Evolutionary conservation across 2,797 vertebrate species (phyloP).

Genomic region (Epinephelus coioides): DNA sequence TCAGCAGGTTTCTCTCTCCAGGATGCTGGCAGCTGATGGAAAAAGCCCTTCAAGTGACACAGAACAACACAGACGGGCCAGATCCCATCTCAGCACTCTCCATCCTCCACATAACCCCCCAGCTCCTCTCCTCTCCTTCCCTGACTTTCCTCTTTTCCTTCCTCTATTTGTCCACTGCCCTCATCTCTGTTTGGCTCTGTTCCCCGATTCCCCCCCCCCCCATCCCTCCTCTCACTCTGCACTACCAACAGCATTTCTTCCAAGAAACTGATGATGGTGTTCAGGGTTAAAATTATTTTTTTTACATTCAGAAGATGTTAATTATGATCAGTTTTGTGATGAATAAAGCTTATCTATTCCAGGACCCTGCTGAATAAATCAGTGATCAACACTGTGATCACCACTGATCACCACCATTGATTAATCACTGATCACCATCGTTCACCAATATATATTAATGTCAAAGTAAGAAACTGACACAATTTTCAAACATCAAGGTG

Average conservation of each 20-base stretch:
- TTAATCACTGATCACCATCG: too few species aligned
- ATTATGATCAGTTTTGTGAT: too few species aligned
- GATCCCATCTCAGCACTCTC: conserved; percentile 85
- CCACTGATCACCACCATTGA: too few species aligned
- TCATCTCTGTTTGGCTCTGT: conserved; percentile 6
- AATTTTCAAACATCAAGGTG: too few species aligned
- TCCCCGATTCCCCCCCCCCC: neutral
- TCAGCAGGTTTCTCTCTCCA: conserved; percentile 91
- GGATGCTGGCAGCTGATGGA: conserved; percentile 90
- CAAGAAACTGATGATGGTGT: too few species aligned
- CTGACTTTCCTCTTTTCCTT: conserved; percentile 24
- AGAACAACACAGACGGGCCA: conserved; percentile 83
- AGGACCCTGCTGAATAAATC: too few species aligned
- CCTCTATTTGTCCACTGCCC: neutral
- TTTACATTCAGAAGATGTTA: too few species aligned
- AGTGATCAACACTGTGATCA: too few species aligned
- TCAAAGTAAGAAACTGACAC: too few species aligned
- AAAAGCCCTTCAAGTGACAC: conserved; percentile 93
- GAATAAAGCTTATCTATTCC: too few species aligned
- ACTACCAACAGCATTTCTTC: neutral
- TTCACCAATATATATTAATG: too few species aligned
- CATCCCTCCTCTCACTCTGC: neutral
- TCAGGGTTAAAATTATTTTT: too few species aligned
- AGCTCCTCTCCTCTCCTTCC: conserved; percentile 4
- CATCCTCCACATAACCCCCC: conserved; percentile 74